These are phyloP conservation scores for Rhincodon typus DNA, from an alignment of 2,797 vertebrate genomes.

Conservation along the genomic window DNA sequence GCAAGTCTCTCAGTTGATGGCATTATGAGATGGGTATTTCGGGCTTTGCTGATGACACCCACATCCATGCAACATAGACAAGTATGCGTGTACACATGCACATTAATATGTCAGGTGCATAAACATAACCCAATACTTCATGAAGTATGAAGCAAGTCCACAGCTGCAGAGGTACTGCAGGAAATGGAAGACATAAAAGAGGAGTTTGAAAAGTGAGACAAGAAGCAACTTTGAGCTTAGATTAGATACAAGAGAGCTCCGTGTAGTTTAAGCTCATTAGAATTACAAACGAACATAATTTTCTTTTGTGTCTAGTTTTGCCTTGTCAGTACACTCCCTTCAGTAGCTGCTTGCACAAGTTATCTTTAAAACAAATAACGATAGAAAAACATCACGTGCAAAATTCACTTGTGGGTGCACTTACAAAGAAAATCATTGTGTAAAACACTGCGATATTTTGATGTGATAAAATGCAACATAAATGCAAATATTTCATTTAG, in stretches of 20 bases:
- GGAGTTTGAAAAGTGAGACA: background rate
- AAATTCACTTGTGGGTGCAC: background rate
- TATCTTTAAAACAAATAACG: background rate
- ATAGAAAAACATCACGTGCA: background rate
- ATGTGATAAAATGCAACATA: background rate
- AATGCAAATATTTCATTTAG: background rate
- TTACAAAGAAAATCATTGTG: background rate
- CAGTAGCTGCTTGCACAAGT: background rate
- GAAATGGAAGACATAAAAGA: background rate
- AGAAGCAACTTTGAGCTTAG: background rate
- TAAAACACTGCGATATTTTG: background rate
- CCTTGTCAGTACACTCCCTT: background rate
- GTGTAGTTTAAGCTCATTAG: background rate
- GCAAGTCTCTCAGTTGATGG: too few relatives aligned
- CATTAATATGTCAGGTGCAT: too few relatives aligned
- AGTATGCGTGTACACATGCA: background rate
- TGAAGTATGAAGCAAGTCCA: background rate
- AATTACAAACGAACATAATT: background rate
- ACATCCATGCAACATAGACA: background rate
- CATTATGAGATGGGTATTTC: too few relatives aligned
- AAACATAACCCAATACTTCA: background rate
- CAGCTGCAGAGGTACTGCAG: background rate
- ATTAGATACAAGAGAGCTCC: background rate
- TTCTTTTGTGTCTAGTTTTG: background rate
- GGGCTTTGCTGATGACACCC: too few relatives aligned